phyloP scores from a whole-genome alignment of 2,113 vertebrate genomes.

The Xenopus tropicalis region UCB_Xtro_10.0 CM004443.2:45870001-45870500 shows the following conservation, averaged over 20 bases:
- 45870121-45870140: constrained; percentile 27
- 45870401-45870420: no score
- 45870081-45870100: constrained; percentile 25
- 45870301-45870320: background rate
- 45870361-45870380: no score
- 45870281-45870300: background rate
- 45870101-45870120: constrained; percentile 16
- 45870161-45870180: constrained; percentile 24
- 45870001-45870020: constrained; percentile 18
- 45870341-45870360: no score
- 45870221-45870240: background rate
- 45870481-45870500: no score
- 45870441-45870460: no score
- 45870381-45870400: no score
- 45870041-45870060: constrained; percentile 26
- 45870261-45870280: background rate
- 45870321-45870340: no score
- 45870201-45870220: background rate
- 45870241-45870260: constrained; percentile 5
- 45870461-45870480: no score
- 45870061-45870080: constrained; percentile 36
- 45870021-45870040: constrained; percentile 42
- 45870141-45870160: constrained; percentile 29
- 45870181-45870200: constrained; percentile 29
- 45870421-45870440: no score